These are phyloP conservation scores for Pseudomyrmex pallidus DNA, from an alignment of 1,140 invertebrate genomes.

Conservation along the genomic window DNA sequence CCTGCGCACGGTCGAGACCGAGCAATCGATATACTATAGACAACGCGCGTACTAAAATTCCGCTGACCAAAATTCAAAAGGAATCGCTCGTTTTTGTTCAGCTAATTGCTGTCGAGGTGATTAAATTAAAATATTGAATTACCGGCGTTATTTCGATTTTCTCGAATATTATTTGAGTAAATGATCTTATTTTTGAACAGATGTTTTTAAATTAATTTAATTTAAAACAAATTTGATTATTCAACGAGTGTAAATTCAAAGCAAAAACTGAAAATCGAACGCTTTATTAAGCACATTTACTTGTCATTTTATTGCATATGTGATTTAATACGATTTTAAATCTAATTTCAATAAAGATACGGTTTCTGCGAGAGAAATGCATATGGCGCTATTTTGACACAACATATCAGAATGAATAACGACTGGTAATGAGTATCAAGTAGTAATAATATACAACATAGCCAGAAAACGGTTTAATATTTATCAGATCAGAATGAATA, in stretches of 20 bases:
- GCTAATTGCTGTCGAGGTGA: background rate
- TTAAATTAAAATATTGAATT: slow-evolving; percentile 30
- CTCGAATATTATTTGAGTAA: background rate
- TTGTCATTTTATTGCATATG: no score
- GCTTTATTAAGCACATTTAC: no score
- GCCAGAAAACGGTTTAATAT: slow-evolving; percentile 28
- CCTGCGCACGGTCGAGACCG: slow-evolving; percentile 60
- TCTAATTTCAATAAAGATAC: background rate
- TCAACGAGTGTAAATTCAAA: no score
- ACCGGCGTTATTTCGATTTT: background rate
- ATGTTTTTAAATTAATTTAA: slow-evolving; percentile 18
- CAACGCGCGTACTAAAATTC: slow-evolving; percentile 52
- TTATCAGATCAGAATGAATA: slow-evolving; percentile 28
- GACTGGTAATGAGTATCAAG: slow-evolving; percentile 16
- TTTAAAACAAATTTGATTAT: no score
- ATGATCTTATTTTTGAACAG: background rate
- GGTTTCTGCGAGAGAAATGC: background rate
- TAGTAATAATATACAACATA: background rate
- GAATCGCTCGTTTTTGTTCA: slow-evolving; percentile 37
- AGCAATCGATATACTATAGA: slow-evolving; percentile 64
- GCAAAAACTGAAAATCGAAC: no score
- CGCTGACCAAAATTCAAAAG: slow-evolving; percentile 58
- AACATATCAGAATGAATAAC: background rate
- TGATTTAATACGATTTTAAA: no score
- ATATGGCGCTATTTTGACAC: background rate